Base-by-base conservation (phyloP, 64 coral and sea anemone genomes). In the Porites lutea region DNA sequence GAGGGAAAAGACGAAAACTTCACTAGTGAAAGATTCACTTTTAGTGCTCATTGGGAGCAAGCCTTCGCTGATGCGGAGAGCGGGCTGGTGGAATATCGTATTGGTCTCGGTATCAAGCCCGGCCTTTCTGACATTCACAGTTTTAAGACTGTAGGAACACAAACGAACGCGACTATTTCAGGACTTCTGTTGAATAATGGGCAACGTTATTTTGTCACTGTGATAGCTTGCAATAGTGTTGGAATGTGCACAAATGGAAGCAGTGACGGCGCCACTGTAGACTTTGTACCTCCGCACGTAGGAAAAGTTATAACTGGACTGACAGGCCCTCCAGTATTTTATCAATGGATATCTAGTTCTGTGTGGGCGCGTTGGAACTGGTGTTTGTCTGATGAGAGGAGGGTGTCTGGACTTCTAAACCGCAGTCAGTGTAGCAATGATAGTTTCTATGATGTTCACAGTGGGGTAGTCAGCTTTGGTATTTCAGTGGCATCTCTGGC, bases 281-380 rank as follows among this genome's bases (percentile, higher is more conserved):
- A 99, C 67, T 99, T 89, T 44, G 45, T 94, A n/a, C 94, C 97
- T 44, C 97, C 97, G 3, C 94, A 99, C 62, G 37, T 92, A 71
- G 97, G 97, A 16, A 76, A 45, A 57, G 79, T 99, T n/a, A 88
- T 92, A 3, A 92, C 95, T 16, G 96, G 96, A 53, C 82, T 93
- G 48, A 62, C 63, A 45, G 96, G 96, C 9, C 76, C 93, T 13
- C 92, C 91, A n/a, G 76, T 94, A 20, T 52, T 93, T 48, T 96
- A 91, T 77, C 94, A 96, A 47, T 92, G 95, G 89, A 99, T 96
- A 43, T 96, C 83, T 69, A 96, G 91, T 70, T 89, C 94, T 48
- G 84, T 95, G 48, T 99, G 97, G 94, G 97, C 97, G 1, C 77
- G 97, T 64, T 99, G 97, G 97, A 92, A 95, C 10, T 99, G 97